Evolutionary conservation across 1,140 invertebrate genomes (phyloP).

Genomic region (Lepeophtheirus salmonis): DNA sequence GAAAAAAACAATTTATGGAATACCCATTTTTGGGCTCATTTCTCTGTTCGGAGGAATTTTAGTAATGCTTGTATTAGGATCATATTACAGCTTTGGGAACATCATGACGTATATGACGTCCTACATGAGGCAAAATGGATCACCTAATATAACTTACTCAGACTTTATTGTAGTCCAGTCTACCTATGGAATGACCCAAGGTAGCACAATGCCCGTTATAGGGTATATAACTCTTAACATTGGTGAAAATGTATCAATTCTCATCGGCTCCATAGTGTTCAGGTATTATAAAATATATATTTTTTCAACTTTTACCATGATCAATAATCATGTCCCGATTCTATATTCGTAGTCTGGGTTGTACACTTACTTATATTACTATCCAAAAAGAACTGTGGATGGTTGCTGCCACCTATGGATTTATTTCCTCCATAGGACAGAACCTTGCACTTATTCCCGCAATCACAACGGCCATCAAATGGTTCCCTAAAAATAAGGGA

Average conservation of each 20-base stretch:
- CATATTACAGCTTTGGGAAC: conserved; percentile 12
- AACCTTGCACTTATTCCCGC: conserved; percentile 16
- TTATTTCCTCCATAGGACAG: conserved; percentile 7
- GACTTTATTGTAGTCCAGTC: conserved; percentile 14
- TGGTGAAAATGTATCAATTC: neutral
- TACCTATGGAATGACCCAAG: conserved; percentile 10
- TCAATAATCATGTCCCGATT: neutral
- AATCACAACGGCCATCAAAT: conserved; percentile 20
- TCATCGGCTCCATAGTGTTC: neutral
- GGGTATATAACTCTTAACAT: neutral
- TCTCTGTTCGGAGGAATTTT: too few species aligned
- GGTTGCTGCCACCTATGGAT: conserved; percentile 6
- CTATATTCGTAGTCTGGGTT: neutral
- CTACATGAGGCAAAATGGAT: conserved; percentile 11
- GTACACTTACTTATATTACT: neutral
- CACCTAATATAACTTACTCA: conserved; percentile 5
- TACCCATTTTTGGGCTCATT: too few species aligned
- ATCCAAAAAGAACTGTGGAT: conserved; percentile 12
- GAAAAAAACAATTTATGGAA: too few species aligned
- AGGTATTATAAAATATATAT: neutral
- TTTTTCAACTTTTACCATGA: neutral
- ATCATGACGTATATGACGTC: conserved; percentile 17
- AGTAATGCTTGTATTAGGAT: too few species aligned
- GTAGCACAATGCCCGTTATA: neutral
- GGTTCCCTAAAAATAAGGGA: conserved; percentile 29